Conservation (phyloP, 2,797 vertebrate species). For the Tachyglossus aculeatus region DNA sequence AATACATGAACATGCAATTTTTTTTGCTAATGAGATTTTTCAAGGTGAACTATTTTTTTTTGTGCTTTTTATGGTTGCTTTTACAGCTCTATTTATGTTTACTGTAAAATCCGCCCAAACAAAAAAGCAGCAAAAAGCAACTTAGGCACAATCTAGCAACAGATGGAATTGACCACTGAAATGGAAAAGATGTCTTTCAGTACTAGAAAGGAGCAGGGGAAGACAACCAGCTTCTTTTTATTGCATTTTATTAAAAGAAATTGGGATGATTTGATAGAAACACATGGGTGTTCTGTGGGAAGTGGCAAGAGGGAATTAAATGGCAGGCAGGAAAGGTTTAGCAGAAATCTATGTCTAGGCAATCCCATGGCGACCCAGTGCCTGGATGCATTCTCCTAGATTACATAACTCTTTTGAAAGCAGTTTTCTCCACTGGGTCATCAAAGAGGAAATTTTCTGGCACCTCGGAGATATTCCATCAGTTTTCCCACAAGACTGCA, state of each 20-base stretch:
- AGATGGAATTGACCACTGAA: slow-evolving; percentile 11
- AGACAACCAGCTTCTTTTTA: neutral
- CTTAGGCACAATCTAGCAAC: slow-evolving; percentile 1
- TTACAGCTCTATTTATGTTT: slow-evolving; percentile 15
- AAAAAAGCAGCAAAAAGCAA: slow-evolving; percentile 6
- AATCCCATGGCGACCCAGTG: neutral
- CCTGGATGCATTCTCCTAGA: neutral
- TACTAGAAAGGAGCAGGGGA: neutral
- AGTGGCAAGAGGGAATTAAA: neutral
- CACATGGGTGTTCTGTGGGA: neutral
- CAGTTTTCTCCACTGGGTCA: slow-evolving; percentile 32
- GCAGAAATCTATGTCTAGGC: slow-evolving; percentile 6
- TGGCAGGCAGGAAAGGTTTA: slow-evolving; percentile 28
- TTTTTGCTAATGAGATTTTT: slow-evolving; percentile 10
- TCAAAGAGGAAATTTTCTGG: slow-evolving; percentile 31
- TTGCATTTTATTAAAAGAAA: neutral
- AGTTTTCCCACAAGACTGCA: slow-evolving; percentile 5
- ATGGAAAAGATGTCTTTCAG: neutral
- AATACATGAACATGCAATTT: neutral
- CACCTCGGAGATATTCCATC: neutral
- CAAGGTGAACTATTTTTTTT: slow-evolving; percentile 14
- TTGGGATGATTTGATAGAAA: too few species aligned
- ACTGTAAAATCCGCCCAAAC: neutral
- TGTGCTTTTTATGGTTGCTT: neutral
- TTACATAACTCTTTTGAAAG: slow-evolving; percentile 31